Conservation (phyloP, 2,797 vertebrate genomes). For the Poeciliopsis turneri region DNA sequence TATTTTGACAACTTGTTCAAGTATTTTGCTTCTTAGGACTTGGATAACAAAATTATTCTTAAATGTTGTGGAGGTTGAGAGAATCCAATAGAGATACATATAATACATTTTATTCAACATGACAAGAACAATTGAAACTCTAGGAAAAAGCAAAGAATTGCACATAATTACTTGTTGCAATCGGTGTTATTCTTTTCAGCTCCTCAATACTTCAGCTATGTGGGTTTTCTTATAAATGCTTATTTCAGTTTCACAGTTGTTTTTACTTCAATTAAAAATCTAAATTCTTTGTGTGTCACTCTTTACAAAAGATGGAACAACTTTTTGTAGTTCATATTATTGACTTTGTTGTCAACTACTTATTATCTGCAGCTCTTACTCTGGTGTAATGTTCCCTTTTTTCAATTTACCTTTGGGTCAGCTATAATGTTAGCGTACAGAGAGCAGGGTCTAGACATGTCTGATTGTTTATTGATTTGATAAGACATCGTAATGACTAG, state of each 20-base stretch:
- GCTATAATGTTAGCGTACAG: not conserved
- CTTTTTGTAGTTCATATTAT: not conserved
- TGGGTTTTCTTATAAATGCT: not conserved
- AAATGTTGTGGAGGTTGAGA: too few species aligned
- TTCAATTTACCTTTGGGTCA: not conserved
- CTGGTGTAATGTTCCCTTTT: not conserved
- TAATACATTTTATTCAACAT: too few species aligned
- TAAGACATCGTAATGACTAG: not conserved
- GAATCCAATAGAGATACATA: too few species aligned
- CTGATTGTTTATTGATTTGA: constrained; percentile 16
- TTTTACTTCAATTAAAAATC: not conserved
- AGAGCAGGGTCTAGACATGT: not conserved
- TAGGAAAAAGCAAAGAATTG: not conserved
- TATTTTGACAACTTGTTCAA: too few species aligned
- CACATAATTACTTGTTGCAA: not conserved
- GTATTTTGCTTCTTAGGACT: too few species aligned
- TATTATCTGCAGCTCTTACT: not conserved
- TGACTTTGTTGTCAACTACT: not conserved
- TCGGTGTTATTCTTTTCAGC: not conserved
- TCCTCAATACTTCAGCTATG: not conserved
- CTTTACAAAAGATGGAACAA: not conserved
- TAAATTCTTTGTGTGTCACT: not conserved
- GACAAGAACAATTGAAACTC: too few species aligned
- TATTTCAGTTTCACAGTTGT: not conserved
- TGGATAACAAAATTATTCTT: too few species aligned